Base-by-base conservation (phyloP, 2,888 invertebrate species). In the Serripes groenlandicus region DNA sequence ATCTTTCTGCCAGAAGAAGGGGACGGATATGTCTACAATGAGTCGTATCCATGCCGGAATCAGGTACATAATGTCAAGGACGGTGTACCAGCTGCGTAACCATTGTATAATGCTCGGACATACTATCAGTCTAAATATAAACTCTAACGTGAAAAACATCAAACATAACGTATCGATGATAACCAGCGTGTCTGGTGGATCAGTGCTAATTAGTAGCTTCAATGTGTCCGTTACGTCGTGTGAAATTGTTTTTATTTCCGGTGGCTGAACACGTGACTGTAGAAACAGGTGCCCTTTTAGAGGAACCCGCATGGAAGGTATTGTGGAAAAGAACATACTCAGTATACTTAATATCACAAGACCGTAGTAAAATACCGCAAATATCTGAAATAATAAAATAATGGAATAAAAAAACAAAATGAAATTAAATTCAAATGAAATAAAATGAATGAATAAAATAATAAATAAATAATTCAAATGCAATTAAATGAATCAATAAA, bases 301-400 rank as follows among this genome's bases (percentile, higher is more conserved):
- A 30, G 84, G 86, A 0, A 91, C 88, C 28, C 92, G 81, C 75
- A 90, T 86, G 11, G 49, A 30, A 0, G 88, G 86, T 26, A 91
- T 68, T 1, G 92, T 90, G n/a, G 88, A 82, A n/a, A 88, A 56
- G 74, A 89, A 90, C 26, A 91, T 75, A 21, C 85, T 87, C 3
- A 87, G 49, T 32, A 92, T 90, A 42, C 90, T 88, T 30, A 90
- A 9, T 21, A 91, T 66, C 0, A 91, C 86, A 18, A 92, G 78
- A 9, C 89, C 69, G 78, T 90, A 88, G 78, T 90, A 89, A n/a
- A 88, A 23, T 18, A 83, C 68, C 3, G 90, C 88, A 85, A 90
- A 92, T 23, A 90, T 37, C 91, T 92, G 90, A 78, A 91, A 90
- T 21, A 72, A 52, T 73, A 64, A 78, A 7, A 56, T n/a, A 56